Base-by-base conservation (phyloP, 2,888 invertebrate genomes). In the Eupithecia dodoneata region DNA sequence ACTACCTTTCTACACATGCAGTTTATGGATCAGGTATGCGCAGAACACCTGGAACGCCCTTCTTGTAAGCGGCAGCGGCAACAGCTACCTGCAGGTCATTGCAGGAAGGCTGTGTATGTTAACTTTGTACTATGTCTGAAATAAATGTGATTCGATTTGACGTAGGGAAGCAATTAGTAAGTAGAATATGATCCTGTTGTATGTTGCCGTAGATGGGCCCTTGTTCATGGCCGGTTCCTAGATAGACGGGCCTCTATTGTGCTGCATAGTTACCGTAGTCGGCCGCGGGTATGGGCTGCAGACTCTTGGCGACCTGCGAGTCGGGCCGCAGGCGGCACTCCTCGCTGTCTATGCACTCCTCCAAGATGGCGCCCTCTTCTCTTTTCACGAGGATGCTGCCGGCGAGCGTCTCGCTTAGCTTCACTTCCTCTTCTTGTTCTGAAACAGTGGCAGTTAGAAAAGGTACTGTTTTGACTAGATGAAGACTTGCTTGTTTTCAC, bases 321-420 rank as follows among this genome's bases (percentile, higher is more conserved):
- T 59, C 59, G n/a, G 87, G 80, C 65, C 86, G 71, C 71, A 85
- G 72, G 44, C 77, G 70, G 15, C 84, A 85, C 65, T 83, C 83
- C 4, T 84, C 83, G 13, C 75, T 59, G 59, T 59, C 59, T 59
- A 59, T 59, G 18, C 59, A 59, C 59, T 59, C 59, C 18, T 59
- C 59, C 59, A 59, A 59, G 59, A 59, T 59, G 59, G 59, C 59
- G 59, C 59, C 59, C 59, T 59, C 59, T 59, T 59, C 59, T 59
- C 84, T 87, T 82, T 88, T 84, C 80, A 89, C 88, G 15, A 89
- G 83, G 12, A 89, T 86, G 6, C 90, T 85, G 0, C 90, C 91
- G 9, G 90, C 88, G 13, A 89, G 76, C 10, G 89, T 87, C 18
- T 88, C 85, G 3, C 83, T 81, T 49, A 85, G 74, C 70, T 83